Percentiles rank a stretch among this genome's conserved stretches.
Conservation (phyloP, 2,888 invertebrate species). For the Lamellibrachia satsuma region DNA sequence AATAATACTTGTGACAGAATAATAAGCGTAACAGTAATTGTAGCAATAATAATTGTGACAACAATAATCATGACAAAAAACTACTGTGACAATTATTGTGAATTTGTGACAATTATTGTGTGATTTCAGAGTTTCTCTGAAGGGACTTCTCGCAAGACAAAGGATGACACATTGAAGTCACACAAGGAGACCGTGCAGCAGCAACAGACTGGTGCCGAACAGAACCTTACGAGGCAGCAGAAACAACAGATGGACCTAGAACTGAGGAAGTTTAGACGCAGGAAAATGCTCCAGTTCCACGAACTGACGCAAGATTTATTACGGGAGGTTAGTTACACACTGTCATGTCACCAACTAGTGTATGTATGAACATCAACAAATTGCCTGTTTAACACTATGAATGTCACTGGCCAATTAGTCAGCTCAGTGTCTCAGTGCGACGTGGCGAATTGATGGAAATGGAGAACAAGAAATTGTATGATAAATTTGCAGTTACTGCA, state of each 20-base stretch:
- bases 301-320: conserved; percentile 35
- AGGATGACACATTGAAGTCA: conserved; percentile 55
- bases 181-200: conserved; percentile 89
- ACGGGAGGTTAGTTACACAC: conserved; percentile 32
- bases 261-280: conserved; percentile 34
- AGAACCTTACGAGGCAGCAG: conserved; percentile 27
- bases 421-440: neutral
- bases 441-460: too few species aligned
- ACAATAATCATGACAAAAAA: too few species aligned
- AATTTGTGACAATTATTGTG: neutral
- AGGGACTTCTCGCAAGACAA: conserved; percentile 54
- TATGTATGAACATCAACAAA: neutral
- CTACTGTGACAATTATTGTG: too few species aligned
- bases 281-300: conserved; percentile 36
- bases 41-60: too few species aligned
- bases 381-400: too few species aligned
- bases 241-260: conserved; percentile 32
- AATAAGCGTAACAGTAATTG: too few species aligned
- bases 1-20: too few species aligned
- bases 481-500: too few species aligned
- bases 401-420: neutral
- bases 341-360: neutral
- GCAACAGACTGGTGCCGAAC: conserved; percentile 65
- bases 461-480: too few species aligned
- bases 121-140: conserved; percentile 23